Evolutionary conservation across 2,888 invertebrate species (phyloP), one percentile per base, ranked within the genome.

Genomic region (Limnephilus lunatus): DNA sequence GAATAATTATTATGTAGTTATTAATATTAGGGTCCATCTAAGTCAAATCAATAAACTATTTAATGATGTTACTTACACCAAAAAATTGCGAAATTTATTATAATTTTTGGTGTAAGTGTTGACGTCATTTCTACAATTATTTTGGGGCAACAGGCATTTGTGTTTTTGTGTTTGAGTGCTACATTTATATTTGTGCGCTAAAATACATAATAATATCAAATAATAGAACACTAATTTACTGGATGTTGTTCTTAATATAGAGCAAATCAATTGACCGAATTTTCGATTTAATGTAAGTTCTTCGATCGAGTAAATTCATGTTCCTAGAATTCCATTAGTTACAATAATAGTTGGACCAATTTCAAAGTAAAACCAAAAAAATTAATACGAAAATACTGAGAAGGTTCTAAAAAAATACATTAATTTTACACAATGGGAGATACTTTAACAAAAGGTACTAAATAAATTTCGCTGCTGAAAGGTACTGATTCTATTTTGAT

Each of bases 61-160:
- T 25, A n/a, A 68, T 25, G n/a, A 68, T 5, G 68, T 68, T 25
- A 68, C 68, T 68, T 68, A 25, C 9, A 68, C 68, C 25, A 68
- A 68, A 68, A 25, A 25, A 5, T 53, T 4, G 4, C 4, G 3
- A 53, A 53, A 53, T 53, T 19, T 53, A 19, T 2, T 53, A 1
- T n/a, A 68, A 4, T 68, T 25, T 68, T 68, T 68, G 68, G 68
- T n/a, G 2, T 25, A 68, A 68, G 68, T 68, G 5, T 25, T 19
- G n/a, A 68, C 68, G 2, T 9, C 68, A 68, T n/a, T 68, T 68
- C 68, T 68, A 68, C 68, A 9, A 68, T 25, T 68, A 68, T 68
- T 68, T 68, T 68, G 68, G 68, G 68, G 68, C n/a, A 68, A 68
- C 68, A 68, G 68, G 68, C 68, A 68, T 68, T n/a, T 68, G 68